Evolutionary conservation across 2,888 invertebrate species (phyloP).

Genomic region (Yponomeuta evonymella): DNA sequence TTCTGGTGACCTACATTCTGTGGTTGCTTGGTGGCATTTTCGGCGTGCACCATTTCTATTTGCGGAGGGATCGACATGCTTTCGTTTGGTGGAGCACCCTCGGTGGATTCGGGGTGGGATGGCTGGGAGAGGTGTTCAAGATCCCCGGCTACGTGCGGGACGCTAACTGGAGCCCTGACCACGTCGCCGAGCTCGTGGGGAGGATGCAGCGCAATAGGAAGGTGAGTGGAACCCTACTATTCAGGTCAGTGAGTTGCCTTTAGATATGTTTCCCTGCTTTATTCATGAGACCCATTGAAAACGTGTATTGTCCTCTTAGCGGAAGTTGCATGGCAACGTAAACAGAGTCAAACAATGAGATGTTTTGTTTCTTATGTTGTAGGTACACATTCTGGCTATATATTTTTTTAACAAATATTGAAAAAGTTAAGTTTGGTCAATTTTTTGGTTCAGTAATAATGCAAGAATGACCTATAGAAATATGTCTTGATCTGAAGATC

Average conservation of each 20-base stretch:
- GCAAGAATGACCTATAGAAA: no score
- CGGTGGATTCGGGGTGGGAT: slow-evolving; percentile 92
- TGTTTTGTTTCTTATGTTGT: no score
- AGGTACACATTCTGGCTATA: no score
- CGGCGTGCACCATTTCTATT: slow-evolving; percentile 93
- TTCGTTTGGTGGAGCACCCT: slow-evolving; percentile 92
- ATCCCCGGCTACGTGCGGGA: slow-evolving; percentile 91
- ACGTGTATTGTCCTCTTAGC: no score
- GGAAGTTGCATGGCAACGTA: no score
- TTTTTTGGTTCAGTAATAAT: no score
- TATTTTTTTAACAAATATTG: no score
- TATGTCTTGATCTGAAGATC: no score
- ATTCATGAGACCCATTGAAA: no score
- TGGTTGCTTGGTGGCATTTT: slow-evolving; percentile 94
- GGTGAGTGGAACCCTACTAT: slow-evolving; percentile 56
- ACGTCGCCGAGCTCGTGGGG: slow-evolving; percentile 78
- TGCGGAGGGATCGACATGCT: slow-evolving; percentile 91
- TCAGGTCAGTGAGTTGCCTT: no score
- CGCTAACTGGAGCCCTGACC: slow-evolving; percentile 83
- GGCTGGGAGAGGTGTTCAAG: slow-evolving; percentile 89
- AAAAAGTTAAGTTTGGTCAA: no score
- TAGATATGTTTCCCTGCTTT: neutral
- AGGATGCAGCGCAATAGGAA: slow-evolving; percentile 79
- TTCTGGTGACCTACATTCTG: slow-evolving; percentile 84
- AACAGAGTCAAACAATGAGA: no score